These are phyloP conservation scores for Oreochromis aureus DNA, from an alignment of 2,113 vertebrate genomes.

Conservation along the genomic window DNA sequence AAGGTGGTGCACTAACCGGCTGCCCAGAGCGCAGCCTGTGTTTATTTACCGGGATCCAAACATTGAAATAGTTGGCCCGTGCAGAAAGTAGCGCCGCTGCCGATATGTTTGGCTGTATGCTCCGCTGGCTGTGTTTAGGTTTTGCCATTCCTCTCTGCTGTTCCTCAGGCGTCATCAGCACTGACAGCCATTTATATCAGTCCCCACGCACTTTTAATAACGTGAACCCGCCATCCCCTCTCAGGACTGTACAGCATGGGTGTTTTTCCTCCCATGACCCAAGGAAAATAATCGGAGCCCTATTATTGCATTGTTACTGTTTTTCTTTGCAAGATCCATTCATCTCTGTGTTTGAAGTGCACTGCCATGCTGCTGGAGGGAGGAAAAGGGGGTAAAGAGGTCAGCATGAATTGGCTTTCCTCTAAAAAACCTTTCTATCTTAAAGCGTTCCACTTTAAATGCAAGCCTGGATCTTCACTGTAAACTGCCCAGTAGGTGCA, in stretches of 20 bases:
- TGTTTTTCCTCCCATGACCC: constrained; percentile 48
- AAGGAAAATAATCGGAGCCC: constrained; percentile 58
- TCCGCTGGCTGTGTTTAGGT: constrained; percentile 42
- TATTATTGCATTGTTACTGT: constrained; percentile 48
- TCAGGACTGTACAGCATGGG: neutral
- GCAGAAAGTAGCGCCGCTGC: constrained; percentile 31
- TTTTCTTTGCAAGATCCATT: constrained; percentile 39
- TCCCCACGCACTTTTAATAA: constrained; percentile 44
- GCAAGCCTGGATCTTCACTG: neutral
- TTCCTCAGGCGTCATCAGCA: constrained; percentile 40
- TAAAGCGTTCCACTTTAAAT: neutral
- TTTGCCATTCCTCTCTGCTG: constrained; percentile 28
- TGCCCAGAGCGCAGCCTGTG: constrained; percentile 29
- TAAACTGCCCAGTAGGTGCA: neutral
- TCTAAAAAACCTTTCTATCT: neutral
- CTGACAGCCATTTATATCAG: constrained; percentile 54
- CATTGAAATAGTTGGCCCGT: constrained; percentile 37
- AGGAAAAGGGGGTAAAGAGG: constrained; percentile 9
- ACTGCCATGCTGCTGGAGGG: constrained; percentile 16
- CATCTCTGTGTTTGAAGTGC: constrained; percentile 36
- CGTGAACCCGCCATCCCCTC: neutral
- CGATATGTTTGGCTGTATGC: constrained; percentile 31
- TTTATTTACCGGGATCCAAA: constrained; percentile 65
- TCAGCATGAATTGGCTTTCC: constrained; percentile 9
- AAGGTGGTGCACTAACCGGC: constrained; percentile 21